Percentiles rank a stretch among this genome's conserved stretches.
Evolutionary conservation across 2,113 vertebrate species (phyloP).

Genomic region (Microcebus ravelobensis): DNA sequence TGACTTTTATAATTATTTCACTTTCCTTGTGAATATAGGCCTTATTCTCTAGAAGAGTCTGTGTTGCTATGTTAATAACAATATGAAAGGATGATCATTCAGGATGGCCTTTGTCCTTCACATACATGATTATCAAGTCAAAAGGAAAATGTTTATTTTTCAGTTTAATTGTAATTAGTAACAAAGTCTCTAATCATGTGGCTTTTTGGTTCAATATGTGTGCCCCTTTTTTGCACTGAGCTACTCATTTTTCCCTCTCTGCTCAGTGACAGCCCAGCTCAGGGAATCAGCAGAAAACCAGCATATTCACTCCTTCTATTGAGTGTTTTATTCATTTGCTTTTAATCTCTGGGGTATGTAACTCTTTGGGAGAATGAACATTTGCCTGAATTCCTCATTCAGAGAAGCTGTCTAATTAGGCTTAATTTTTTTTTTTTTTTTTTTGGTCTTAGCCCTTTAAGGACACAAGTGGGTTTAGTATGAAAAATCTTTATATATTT

Average conservation of each 20-base stretch:
- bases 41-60: neutral
- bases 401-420: neutral
- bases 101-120: neutral
- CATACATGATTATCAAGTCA: neutral
- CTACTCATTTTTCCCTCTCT: neutral
- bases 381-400: neutral
- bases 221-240: neutral
- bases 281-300: neutral
- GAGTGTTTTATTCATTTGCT: neutral
- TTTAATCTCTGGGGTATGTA: neutral
- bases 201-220: neutral
- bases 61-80: neutral
- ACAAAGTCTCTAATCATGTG: neutral
- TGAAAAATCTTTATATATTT: slow-evolving; percentile 43
- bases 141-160: neutral
- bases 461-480: slow-evolving; percentile 4
- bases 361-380: neutral
- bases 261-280: neutral
- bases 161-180: neutral
- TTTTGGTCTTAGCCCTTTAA: neutral
- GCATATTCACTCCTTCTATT: neutral
- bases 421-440: neutral
- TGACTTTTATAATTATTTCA: neutral
- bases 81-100: neutral
- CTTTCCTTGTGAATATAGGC: neutral